These are phyloP conservation scores for Coccyzus lansbergi DNA, from an alignment of 2,797 vertebrate species.

Conservation along the genomic window DNA sequence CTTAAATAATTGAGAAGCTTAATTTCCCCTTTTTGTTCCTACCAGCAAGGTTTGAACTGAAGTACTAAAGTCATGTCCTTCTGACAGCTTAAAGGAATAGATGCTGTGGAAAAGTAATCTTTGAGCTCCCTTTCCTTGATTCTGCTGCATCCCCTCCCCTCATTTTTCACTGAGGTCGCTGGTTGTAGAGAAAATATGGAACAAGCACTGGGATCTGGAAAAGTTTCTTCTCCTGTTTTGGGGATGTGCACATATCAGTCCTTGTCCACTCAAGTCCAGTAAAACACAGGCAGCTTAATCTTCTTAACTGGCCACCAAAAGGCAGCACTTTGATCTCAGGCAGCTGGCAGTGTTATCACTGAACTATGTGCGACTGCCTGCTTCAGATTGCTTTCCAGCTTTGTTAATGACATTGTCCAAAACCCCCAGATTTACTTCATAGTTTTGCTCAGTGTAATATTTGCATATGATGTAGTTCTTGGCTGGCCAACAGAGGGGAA, in stretches of 20 bases:
- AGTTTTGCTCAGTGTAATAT: neutral
- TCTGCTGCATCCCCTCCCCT: neutral
- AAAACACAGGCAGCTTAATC: neutral
- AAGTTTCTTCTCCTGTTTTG: neutral
- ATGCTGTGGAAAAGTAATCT: neutral
- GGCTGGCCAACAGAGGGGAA: neutral
- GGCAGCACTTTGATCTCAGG: neutral
- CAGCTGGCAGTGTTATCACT: neutral
- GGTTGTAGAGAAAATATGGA: neutral
- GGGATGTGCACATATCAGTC: neutral
- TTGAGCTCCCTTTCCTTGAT: neutral
- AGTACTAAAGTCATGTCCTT: conserved; percentile 18
- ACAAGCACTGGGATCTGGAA: neutral
- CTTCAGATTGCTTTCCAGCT: neutral
- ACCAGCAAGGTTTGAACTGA: conserved; percentile 20
- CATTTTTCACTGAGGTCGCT: neutral
- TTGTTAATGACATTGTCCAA: neutral
- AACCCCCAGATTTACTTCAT: neutral
- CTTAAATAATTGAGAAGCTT: conserved; percentile 36
- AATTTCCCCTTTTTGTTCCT: conserved; percentile 56
- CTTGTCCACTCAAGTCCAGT: neutral
- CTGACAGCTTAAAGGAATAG: conserved; percentile 7
- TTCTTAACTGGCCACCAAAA: neutral
- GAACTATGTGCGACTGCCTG: neutral
- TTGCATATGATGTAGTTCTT: neutral